Base-by-base conservation (phyloP, 2,888 invertebrate genomes). In the Ferdinandea cuprea region DNA sequence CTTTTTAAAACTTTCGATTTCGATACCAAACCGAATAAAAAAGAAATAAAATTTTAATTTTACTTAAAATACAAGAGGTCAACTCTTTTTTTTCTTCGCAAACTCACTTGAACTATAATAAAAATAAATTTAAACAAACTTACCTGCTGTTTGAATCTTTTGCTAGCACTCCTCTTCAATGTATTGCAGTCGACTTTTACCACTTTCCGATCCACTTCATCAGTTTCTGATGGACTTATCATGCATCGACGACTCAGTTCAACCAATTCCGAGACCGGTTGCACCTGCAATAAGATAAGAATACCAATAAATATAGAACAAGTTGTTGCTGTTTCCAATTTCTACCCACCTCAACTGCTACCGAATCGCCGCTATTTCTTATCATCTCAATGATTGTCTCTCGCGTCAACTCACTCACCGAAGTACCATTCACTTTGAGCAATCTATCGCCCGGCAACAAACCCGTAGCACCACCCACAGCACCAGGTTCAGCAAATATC, bases 361-460 rank as follows among this genome's bases (percentile, higher is more conserved):
- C 97, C 86, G 93, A 94, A 87, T 95, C 95, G 68, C 95, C 94
- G 85, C 96, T 97, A 84, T 96, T 94, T 88, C 96, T 95, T 87
- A 99, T 98, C 89, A 98, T 93, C 89, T 98, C 98, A 86, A 98
- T 98, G 85, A 99, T 96, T 88, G 97, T 96, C 90, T 98, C 98
- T 65, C 98, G 93, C 59, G 94, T 94, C 88, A 95, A 94, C 68
- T 95, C 96, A 89, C 96, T 96, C 0, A 98, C 98, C 83, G 94
- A 93, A 25, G 94, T 93, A 25, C 95, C 95, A 89, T 98, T 98
- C 32, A 99, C 97, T 92, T 97, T 97, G 86, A 98, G 92, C 28
- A 99, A 93, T 87, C 97, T 94, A 91, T 99, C 99, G 4, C 99
- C 99, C n/a, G 98, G 98, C 74, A 98, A 92, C 21, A 99, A 92